Evolutionary conservation across 2,797 vertebrate genomes (phyloP).

Genomic region (Chaetodon trifasciatus): DNA sequence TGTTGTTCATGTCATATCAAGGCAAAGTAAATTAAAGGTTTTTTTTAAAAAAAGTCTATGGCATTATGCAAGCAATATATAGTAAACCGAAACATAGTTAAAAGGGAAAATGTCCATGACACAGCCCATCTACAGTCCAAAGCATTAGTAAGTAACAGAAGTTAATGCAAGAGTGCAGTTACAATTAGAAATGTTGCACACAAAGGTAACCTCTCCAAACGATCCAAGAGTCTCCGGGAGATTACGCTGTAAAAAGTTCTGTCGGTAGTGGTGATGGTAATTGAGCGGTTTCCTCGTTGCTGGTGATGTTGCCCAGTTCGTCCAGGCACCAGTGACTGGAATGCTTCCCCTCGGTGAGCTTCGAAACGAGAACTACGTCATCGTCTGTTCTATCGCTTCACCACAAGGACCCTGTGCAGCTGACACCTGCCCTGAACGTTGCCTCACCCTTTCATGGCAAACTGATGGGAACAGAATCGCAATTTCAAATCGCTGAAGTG

Average conservation of each 20-base stretch:
- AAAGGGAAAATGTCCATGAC: conserved; percentile 69
- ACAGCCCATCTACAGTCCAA: conserved; percentile 59
- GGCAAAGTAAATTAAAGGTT: conserved; percentile 54
- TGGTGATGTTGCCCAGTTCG: conserved; percentile 69
- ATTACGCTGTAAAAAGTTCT: conserved; percentile 47
- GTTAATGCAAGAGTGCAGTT: conserved; percentile 66
- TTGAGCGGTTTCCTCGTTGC: conserved; percentile 52
- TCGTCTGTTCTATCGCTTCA: not conserved
- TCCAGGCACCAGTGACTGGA: conserved; percentile 70
- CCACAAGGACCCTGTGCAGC: conserved; percentile 46
- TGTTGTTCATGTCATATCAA: conserved; percentile 61
- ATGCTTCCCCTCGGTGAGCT: conserved; percentile 59
- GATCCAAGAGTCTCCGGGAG: conserved; percentile 22
- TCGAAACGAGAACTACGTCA: conserved; percentile 4
- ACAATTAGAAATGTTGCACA: conserved; percentile 65
- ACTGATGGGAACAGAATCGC: conserved; percentile 25
- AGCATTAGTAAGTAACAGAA: conserved; percentile 81
- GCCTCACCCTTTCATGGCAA: conserved; percentile 13
- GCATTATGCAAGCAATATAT: conserved; percentile 63
- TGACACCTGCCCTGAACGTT: not conserved
- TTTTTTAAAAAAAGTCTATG: conserved; percentile 41
- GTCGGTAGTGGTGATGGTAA: conserved; percentile 4
- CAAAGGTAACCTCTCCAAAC: conserved; percentile 49
- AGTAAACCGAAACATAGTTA: conserved; percentile 62
- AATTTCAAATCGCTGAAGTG: conserved; percentile 26